Evolutionary conservation across 2,888 invertebrate species (phyloP).

Genomic region (Arenicola marina): DNA sequence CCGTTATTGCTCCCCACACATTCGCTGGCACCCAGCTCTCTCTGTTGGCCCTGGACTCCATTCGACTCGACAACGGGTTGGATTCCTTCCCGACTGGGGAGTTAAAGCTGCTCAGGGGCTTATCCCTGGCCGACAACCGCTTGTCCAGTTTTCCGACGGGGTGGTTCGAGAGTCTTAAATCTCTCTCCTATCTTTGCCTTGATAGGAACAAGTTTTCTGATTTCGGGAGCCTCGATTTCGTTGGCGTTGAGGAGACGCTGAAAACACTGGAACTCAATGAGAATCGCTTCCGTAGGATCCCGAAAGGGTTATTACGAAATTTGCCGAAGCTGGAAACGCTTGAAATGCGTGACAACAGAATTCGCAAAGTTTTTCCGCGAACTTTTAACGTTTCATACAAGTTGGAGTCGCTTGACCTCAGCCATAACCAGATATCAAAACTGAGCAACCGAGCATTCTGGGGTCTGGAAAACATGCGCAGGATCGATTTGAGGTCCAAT

Average conservation of each 20-base stretch:
- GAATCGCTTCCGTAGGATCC: conserved; percentile 17
- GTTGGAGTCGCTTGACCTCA: conserved; percentile 22
- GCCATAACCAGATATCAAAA: conserved; percentile 23
- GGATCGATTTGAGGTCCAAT: conserved; percentile 23
- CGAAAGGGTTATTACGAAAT: conserved; percentile 9
- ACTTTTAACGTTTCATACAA: conserved; percentile 8
- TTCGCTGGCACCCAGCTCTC: conserved; percentile 26
- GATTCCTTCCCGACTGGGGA: conserved; percentile 20
- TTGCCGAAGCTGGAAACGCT: conserved; percentile 20
- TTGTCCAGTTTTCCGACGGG: conserved; percentile 18
- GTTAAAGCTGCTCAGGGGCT: conserved; percentile 18
- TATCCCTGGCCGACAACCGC: conserved; percentile 17
- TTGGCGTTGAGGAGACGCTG: conserved; percentile 13
- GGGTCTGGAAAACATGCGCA: conserved; percentile 15
- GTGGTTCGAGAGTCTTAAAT: conserved; percentile 21
- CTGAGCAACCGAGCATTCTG: conserved; percentile 16
- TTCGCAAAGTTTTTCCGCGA: conserved; percentile 8
- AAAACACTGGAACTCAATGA: conserved; percentile 20
- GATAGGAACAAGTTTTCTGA: conserved; percentile 21
- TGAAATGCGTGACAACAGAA: conserved; percentile 20
- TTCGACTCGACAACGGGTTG: conserved; percentile 22
- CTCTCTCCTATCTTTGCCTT: conserved; percentile 21
- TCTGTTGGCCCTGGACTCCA: conserved; percentile 20
- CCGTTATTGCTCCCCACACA: conserved; percentile 10
- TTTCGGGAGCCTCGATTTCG: conserved; percentile 11